Conservation (phyloP, 2,113 vertebrate genomes). For the Atractosteus spatula region DNA sequence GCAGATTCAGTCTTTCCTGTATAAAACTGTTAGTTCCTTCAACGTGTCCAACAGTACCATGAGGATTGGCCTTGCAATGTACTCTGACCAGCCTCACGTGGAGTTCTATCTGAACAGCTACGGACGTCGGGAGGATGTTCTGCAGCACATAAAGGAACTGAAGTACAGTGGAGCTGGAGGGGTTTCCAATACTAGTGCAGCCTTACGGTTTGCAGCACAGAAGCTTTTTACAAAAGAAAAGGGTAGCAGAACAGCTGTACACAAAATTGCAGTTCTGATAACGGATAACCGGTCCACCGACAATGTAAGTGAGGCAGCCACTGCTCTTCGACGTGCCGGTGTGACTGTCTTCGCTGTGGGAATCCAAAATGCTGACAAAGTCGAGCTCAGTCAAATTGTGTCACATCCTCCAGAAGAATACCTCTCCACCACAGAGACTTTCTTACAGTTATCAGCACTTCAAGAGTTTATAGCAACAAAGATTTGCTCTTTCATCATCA, state of each 20-base stretch:
- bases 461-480: neutral
- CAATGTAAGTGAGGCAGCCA: slow-evolving; percentile 37
- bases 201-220: slow-evolving; percentile 32
- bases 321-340: slow-evolving; percentile 26
- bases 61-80: neutral
- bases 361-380: neutral
- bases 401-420: neutral
- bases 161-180: slow-evolving; percentile 40
- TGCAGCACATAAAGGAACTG: slow-evolving; percentile 28
- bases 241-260: slow-evolving; percentile 48
- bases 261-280: slow-evolving; percentile 52
- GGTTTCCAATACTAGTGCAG: slow-evolving; percentile 34
- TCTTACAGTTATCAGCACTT: slow-evolving; percentile 3
- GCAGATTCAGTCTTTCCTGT: neutral
- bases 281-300: slow-evolving; percentile 50
- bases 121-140: neutral
- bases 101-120: neutral
- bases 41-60: neutral
- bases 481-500: neutral
- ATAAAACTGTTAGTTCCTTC: neutral
- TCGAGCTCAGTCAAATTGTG: neutral
- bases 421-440: neutral
- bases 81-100: neutral
- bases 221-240: slow-evolving; percentile 10
- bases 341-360: neutral